phyloP scores from a whole-genome alignment of 2,888 invertebrate species.

The Tachina lurida region DNA sequence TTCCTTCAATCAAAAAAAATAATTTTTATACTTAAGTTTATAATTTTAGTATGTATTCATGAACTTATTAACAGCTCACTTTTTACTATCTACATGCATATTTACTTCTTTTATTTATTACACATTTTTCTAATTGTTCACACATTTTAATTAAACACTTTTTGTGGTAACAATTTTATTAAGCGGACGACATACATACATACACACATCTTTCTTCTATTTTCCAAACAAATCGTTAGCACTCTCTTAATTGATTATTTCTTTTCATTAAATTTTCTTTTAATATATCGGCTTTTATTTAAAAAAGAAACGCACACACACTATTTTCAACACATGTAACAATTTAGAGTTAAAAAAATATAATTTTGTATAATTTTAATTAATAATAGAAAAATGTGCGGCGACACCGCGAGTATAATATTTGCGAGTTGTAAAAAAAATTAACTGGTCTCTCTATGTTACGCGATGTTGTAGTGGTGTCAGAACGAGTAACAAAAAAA shows the following conservation, averaged over 20 bases:
- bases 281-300: conserved; percentile 4
- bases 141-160: conserved; percentile 9
- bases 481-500: conserved; percentile 21
- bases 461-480: conserved; percentile 38
- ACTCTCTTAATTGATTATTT: conserved; percentile 54
- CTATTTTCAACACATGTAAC: conserved; percentile 17
- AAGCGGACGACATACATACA: conserved; percentile 27
- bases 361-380: conserved; percentile 16
- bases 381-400: conserved; percentile 53
- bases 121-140: conserved; percentile 30
- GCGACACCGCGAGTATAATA: conserved; percentile 58
- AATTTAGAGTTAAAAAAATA: conserved; percentile 40
- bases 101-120: conserved; percentile 40
- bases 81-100: conserved; percentile 17
- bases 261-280: conserved; percentile 11
- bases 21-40: conserved; percentile 7
- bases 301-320: not conserved
- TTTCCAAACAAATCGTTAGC: conserved; percentile 32
- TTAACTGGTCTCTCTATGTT: conserved; percentile 66
- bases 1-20: conserved; percentile 35
- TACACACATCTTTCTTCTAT: not conserved
- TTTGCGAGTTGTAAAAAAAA: conserved; percentile 69
- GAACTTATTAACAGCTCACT: conserved; percentile 12
- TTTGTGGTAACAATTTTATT: conserved; percentile 24
- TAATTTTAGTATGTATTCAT: conserved; percentile 53